Percentiles rank a stretch among this genome's conserved stretches.
phyloP scores from a whole-genome alignment of 1,140 invertebrate genomes.

The Steinernema feltiae region DNA sequence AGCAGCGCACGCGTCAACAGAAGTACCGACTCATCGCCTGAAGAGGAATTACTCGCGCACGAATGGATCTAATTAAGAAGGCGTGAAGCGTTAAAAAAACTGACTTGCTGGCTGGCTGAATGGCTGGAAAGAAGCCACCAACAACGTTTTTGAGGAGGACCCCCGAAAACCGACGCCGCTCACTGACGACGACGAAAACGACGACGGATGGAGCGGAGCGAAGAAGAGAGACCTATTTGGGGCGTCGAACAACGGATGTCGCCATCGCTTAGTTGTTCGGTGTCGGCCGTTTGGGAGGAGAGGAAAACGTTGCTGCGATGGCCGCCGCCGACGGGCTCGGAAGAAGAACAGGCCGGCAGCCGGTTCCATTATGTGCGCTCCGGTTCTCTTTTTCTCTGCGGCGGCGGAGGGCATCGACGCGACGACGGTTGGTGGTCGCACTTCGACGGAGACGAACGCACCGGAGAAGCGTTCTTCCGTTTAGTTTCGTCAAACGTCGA shows the following conservation, averaged over 20 bases:
- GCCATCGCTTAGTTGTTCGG: neutral
- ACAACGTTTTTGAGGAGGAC: too few relatives aligned
- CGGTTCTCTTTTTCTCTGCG: conserved; percentile 15
- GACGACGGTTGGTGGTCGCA: neutral
- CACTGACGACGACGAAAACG: neutral
- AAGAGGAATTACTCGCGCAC: neutral
- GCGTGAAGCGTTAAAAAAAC: neutral
- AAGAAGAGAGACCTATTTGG: neutral
- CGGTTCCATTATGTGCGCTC: conserved; percentile 12
- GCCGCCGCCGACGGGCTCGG: neutral
- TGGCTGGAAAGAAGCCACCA: too few relatives aligned
- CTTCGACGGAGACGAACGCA: neutral
- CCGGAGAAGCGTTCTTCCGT: conserved; percentile 8
- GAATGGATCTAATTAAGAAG: neutral
- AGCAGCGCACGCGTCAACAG: neutral
- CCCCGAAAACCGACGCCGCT: too few relatives aligned
- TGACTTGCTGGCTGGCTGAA: neutral
- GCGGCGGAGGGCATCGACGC: neutral
- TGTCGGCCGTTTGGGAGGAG: neutral
- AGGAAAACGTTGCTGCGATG: neutral
- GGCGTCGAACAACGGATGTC: conserved; percentile 8
- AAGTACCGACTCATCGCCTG: neutral
- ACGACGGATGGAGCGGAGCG: neutral
- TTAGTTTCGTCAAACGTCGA: neutral
- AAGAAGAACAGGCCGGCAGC: conserved; percentile 11